A percentile compares a stretch with the other conserved stretches of the same genome.
Evolutionary conservation across 2,797 vertebrate genomes (phyloP).

Genomic region (Podarcis lilfordi): DNA sequence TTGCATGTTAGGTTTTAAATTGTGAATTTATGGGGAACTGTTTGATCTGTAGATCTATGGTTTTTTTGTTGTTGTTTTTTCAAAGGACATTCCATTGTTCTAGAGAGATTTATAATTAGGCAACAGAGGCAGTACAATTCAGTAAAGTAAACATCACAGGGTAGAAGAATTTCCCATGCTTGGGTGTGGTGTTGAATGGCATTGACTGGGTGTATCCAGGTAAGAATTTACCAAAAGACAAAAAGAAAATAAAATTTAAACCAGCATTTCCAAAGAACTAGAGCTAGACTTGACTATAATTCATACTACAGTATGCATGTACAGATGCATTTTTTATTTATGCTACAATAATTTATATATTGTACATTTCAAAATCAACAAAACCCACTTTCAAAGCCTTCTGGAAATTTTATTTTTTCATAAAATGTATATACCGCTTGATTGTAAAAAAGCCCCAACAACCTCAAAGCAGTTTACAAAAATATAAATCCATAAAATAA

Average conservation of each 20-base stretch:
- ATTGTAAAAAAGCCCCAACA: too few relatives aligned
- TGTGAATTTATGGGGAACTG: neutral
- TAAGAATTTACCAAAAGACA: neutral
- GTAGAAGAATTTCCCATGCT: neutral
- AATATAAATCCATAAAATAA: too few relatives aligned
- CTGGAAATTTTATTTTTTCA: neutral
- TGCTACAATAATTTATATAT: neutral
- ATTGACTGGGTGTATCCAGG: neutral
- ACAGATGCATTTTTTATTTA: neutral
- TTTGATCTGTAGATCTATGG: neutral
- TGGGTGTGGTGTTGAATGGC: neutral
- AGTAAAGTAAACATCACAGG: neutral
- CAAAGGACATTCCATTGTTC: neutral
- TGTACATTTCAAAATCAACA: neutral
- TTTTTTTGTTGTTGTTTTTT: neutral
- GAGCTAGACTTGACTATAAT: neutral
- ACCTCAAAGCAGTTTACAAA: too few relatives aligned
- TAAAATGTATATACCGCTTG: too few relatives aligned
- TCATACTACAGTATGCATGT: neutral
- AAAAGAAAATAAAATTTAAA: neutral
- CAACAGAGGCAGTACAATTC: neutral
- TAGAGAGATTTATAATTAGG: constrained; percentile 4
- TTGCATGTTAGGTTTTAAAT: neutral
- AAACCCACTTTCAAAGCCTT: neutral
- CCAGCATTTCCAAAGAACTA: neutral